Conservation (phyloP, 1,140 invertebrate species). For the Drosophila biarmipes region DNA sequence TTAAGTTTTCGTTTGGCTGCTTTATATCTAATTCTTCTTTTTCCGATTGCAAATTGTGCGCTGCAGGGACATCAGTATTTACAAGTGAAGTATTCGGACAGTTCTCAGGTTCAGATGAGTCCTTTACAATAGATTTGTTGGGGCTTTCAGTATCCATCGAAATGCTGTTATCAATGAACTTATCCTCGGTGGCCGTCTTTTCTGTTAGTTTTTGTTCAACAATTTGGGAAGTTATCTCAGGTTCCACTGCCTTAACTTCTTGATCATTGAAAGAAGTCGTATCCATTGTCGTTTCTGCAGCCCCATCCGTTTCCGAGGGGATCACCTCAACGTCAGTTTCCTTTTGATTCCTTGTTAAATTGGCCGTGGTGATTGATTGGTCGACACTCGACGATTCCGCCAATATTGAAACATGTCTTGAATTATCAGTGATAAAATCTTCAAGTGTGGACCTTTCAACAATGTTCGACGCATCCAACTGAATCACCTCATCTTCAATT, state of each 20-base stretch:
- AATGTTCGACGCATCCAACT: constrained; percentile 11
- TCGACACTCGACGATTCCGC: background rate
- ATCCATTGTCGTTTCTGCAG: background rate
- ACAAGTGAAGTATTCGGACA: background rate
- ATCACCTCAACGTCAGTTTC: background rate
- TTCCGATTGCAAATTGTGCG: background rate
- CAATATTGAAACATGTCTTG: background rate
- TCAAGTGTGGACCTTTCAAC: no score
- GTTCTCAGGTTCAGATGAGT: background rate
- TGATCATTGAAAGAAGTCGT: background rate
- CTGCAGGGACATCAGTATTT: background rate
- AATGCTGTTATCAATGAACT: background rate
- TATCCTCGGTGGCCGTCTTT: background rate
- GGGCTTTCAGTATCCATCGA: background rate
- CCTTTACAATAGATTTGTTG: background rate
- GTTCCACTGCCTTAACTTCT: background rate
- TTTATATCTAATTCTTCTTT: background rate
- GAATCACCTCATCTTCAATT: constrained; percentile 1
- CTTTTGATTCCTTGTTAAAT: background rate
- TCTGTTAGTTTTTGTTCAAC: background rate
- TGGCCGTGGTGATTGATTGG: background rate
- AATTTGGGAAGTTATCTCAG: background rate
- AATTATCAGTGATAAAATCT: background rate
- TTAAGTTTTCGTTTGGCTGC: background rate
- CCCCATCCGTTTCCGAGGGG: background rate